Base-by-base conservation (phyloP, 2,113 vertebrate genomes). In the Nothoprocta pentlandii region DNA sequence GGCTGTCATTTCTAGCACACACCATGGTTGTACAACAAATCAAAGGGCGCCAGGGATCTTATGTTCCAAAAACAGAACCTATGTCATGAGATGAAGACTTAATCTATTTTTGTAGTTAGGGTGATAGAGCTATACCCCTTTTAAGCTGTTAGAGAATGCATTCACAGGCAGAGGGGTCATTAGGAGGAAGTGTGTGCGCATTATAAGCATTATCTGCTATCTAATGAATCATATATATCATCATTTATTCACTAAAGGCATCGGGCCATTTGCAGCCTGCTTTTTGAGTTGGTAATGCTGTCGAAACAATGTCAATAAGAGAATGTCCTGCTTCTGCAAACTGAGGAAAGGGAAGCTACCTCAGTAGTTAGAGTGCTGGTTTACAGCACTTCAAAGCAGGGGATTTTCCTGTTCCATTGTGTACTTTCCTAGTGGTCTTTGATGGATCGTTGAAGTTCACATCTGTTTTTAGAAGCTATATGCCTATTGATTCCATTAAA, bases 51-150 rank as follows among this genome's bases (percentile, higher is more conserved):
- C 68, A 80, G 34, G 82, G 89, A 88, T 77, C 68, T 92, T 78
- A 68, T 93, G 64, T 88, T 95, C 76, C 90, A 90, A 86, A 95
- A 85, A 0, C 81, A 94, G 87, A 77, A 54, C 59, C 14, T 17
- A 0, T 89, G 84, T 92, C 80, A 59, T 80, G 75, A 68, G 34
- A 39, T 88, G 82, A 95, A 90, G 68, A 78, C 82, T 91, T 89
- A 80, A 90, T 82, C 77, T 90, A 17, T 84, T 94, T 97, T 71
- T 95, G 30, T 53, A 69, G 4, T 11, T 16, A 41, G 66, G 11
- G 6, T 66, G 47, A 47, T 64, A 64, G 76, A 83, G 44, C 32
- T 86, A 7, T 71, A 67, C 6, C 47, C 49, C 64, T 94, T 88
- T 80, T 84, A 71, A 84, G 66, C 64, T 76, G 34, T 47, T 69